Percentiles rank a stretch among this genome's conserved stretches.
Conservation (phyloP, 2,888 invertebrate genomes). For the Acleris literana region DNA sequence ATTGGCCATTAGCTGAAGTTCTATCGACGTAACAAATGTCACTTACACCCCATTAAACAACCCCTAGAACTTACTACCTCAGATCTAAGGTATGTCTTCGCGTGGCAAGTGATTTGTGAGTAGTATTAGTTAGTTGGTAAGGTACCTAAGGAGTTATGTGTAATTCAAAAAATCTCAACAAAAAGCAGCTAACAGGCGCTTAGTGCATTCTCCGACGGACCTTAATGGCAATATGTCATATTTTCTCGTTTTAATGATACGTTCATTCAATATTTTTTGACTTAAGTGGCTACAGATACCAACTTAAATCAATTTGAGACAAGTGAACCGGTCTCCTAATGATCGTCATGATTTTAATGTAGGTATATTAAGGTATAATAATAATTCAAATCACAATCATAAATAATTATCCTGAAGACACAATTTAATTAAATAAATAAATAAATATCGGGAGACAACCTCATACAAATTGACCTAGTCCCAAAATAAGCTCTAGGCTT, state of each 20-base stretch:
- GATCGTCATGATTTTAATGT: no score
- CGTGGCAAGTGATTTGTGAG: not conserved
- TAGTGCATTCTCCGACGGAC: constrained; percentile 46
- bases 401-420: no score
- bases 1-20: constrained; percentile 60
- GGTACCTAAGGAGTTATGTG: constrained; percentile 40
- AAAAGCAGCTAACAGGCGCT: constrained; percentile 52
- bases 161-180: constrained; percentile 61
- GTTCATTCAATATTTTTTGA: not conserved
- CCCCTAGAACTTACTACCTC: not conserved
- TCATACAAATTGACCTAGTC: no score
- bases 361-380: no score
- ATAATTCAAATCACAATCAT: no score
- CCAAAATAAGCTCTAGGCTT: no score
- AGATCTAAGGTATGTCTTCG: not conserved
- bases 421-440: no score
- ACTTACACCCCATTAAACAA: not conserved
- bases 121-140: constrained; percentile 23
- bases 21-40: constrained; percentile 25
- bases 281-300: not conserved
- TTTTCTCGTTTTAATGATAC: constrained; percentile 66
- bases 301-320: no score
- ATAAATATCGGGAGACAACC: no score
- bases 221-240: constrained; percentile 65
- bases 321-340: no score